Conservation (phyloP, 1,140 invertebrate genomes). For the Nixonia krombeini region DNA sequence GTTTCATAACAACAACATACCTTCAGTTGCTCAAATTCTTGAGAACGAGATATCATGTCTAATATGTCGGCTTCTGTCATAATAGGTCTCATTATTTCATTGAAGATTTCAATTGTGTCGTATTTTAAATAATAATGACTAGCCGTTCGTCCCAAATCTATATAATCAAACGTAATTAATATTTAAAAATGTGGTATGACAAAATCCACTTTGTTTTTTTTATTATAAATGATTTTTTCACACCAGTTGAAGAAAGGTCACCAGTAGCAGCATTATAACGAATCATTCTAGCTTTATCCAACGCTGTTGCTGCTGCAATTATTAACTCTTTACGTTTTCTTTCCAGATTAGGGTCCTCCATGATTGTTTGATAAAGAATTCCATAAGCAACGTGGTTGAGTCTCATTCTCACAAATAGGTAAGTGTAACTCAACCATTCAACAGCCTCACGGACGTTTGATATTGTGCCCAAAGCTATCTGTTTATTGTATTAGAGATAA, state of each 20-base stretch:
- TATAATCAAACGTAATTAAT: slow-evolving; percentile 40
- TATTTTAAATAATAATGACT: slow-evolving; percentile 99
- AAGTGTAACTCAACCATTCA: slow-evolving; percentile 98
- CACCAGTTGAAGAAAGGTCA: slow-evolving; percentile 84
- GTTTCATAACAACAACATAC: no score
- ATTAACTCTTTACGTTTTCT: slow-evolving; percentile 83
- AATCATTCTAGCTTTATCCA: slow-evolving; percentile 96
- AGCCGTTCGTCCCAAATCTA: slow-evolving; percentile 94
- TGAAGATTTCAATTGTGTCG: slow-evolving; percentile 94
- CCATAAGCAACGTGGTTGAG: slow-evolving; percentile 95
- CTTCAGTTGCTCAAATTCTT: slow-evolving; percentile 98
- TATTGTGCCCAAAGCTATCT: slow-evolving; percentile 94
- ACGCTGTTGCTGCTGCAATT: slow-evolving; percentile 81
- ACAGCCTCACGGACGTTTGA: slow-evolving; percentile 96
- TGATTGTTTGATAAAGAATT: slow-evolving; percentile 78
- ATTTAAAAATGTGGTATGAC: not conserved
- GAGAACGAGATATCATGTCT: slow-evolving; percentile 88
- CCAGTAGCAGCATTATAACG: slow-evolving; percentile 88
- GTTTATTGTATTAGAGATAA: slow-evolving; percentile 56
- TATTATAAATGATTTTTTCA: no score
- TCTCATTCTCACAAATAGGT: slow-evolving; percentile 94
- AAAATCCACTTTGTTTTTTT: no score
- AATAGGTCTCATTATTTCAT: slow-evolving; percentile 81
- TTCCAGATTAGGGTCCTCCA: slow-evolving; percentile 85
- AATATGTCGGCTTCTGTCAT: slow-evolving; percentile 93